phyloP scores from a whole-genome alignment of 2,113 vertebrate genomes.

The Coryphaenoides rupestris region DNA sequence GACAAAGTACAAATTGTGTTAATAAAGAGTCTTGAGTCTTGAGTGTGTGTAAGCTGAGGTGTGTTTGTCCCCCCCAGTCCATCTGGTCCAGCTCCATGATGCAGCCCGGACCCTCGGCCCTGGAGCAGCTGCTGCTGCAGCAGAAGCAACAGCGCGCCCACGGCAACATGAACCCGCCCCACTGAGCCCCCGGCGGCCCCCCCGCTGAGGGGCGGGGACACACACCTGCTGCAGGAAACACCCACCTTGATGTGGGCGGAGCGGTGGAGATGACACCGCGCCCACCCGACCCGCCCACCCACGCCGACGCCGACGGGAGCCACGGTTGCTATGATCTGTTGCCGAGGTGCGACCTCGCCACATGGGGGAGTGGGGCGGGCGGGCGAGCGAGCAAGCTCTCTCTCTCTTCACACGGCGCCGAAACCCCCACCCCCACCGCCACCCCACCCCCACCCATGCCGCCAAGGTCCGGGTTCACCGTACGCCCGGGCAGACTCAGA shows the following conservation, averaged over 20 bases:
- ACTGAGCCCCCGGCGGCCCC: slow-evolving; percentile 79
- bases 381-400: no score
- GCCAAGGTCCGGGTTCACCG: no score
- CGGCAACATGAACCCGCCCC: slow-evolving; percentile 91
- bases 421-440: no score
- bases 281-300: not conserved
- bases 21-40: no score
- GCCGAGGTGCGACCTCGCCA: no score
- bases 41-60: not conserved
- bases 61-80: slow-evolving; percentile 72
- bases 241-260: not conserved
- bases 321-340: not conserved
- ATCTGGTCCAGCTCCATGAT: slow-evolving; percentile 99
- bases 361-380: no score
- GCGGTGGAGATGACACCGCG: not conserved
- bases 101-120: slow-evolving; percentile 95
- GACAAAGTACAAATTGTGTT: no score
- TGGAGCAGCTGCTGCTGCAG: slow-evolving; percentile 99
- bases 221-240: no score
- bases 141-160: slow-evolving; percentile 97
- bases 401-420: no score
- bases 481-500: no score
- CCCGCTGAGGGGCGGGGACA: not conserved
- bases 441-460: no score
- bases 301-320: not conserved